Percentiles rank a stretch among this genome's conserved stretches.
Evolutionary conservation across 2,113 vertebrate genomes (phyloP).

Genomic region (Pungitius pungitius): DNA sequence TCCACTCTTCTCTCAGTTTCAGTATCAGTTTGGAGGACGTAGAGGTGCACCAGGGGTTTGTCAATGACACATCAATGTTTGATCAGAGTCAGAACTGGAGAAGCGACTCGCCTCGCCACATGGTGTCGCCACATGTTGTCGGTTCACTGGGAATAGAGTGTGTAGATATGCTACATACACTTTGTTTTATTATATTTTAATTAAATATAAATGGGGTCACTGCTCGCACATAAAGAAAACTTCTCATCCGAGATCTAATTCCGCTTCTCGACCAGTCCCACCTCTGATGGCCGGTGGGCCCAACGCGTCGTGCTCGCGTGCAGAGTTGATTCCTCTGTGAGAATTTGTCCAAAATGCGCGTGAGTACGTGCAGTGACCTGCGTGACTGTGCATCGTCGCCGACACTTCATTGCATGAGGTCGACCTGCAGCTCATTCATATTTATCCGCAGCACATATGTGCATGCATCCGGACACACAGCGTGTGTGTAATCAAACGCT

Average conservation of each 20-base stretch:
- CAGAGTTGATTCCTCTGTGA: conserved; percentile 43
- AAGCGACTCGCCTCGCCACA: neutral
- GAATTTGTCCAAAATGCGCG: conserved; percentile 45
- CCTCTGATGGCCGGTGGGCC: neutral
- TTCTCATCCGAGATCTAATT: conserved; percentile 7
- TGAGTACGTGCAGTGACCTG: conserved; percentile 65
- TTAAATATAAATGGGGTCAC: too few relatives aligned
- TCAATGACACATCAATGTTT: conserved; percentile 1
- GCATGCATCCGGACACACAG: conserved; percentile 43
- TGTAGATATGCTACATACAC: too few relatives aligned
- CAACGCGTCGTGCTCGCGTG: conserved; percentile 45
- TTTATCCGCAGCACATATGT: conserved; percentile 50
- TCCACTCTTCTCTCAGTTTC: neutral
- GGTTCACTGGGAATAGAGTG: neutral
- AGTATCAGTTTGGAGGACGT: neutral
- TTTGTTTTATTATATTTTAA: too few relatives aligned
- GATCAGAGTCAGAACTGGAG: neutral
- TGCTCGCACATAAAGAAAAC: too few relatives aligned
- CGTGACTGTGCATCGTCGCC: conserved; percentile 61
- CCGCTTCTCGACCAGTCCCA: neutral
- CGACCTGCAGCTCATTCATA: conserved; percentile 66
- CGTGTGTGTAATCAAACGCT: conserved; percentile 37
- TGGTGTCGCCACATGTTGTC: too few relatives aligned
- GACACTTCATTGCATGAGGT: conserved; percentile 56
- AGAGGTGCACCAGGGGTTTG: neutral